These are phyloP conservation scores for Ctenoplectra terminalis DNA, from an alignment of 1,140 invertebrate genomes.

Conservation along the genomic window DNA sequence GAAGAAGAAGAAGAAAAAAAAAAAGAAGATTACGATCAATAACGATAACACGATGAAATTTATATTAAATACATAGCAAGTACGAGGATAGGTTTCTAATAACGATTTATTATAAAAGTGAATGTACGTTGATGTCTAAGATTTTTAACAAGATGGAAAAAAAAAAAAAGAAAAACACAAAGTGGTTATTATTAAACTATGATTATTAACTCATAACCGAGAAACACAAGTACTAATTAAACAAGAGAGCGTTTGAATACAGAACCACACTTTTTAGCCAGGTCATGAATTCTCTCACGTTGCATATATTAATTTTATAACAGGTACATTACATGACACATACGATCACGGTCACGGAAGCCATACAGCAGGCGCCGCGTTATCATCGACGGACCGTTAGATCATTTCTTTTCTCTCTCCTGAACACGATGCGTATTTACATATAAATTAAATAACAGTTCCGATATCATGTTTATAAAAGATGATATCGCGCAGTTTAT, in stretches of 20 bases:
- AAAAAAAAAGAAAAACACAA: slow-evolving; percentile 52
- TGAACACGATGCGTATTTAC: not conserved
- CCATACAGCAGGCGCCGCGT: slow-evolving; percentile 38
- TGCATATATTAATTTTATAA: slow-evolving; percentile 74
- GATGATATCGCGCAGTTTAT: not conserved
- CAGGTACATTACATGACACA: slow-evolving; percentile 66
- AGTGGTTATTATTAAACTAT: slow-evolving; percentile 76
- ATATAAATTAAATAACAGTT: not conserved
- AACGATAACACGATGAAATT: slow-evolving; percentile 72
- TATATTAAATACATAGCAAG: slow-evolving; percentile 79
- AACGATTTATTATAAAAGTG: slow-evolving; percentile 80
- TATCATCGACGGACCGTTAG: not conserved
- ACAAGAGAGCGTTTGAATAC: slow-evolving; percentile 64
- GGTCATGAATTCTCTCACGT: slow-evolving; percentile 74
- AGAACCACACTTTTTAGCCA: slow-evolving; percentile 70
- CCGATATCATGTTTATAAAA: not conserved
- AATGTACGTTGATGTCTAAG: slow-evolving; percentile 82
- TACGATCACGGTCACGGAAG: slow-evolving; percentile 57
- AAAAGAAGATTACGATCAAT: slow-evolving; percentile 57
- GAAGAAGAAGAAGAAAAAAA: slow-evolving; percentile 54
- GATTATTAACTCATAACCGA: slow-evolving; percentile 74
- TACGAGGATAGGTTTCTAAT: slow-evolving; percentile 80
- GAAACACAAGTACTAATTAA: slow-evolving; percentile 72
- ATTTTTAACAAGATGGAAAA: slow-evolving; percentile 76
- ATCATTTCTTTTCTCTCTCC: not conserved